Conservation (phyloP, 1,140 invertebrate genomes). For the Brachionus angularis region DNA sequence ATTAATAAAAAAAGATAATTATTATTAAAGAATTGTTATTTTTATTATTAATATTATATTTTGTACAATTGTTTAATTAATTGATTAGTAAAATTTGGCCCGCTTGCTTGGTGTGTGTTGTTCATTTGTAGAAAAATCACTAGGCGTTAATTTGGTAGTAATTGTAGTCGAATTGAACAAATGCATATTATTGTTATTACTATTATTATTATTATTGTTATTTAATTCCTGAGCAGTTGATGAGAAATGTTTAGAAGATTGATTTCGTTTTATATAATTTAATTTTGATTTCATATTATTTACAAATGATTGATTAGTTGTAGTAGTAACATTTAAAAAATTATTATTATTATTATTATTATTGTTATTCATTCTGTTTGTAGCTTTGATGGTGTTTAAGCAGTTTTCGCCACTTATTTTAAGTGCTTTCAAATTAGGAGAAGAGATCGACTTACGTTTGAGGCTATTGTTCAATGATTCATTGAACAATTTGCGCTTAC, state of each 20-base stretch:
- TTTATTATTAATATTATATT: no score
- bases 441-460: constrained; percentile 10
- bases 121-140: background rate
- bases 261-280: background rate
- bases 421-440: no score
- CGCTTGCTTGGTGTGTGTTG: constrained; percentile 32
- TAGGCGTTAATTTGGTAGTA: constrained; percentile 7
- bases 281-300: constrained; percentile 4
- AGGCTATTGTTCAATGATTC: background rate
- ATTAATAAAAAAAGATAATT: no score
- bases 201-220: no score
- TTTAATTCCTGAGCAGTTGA: background rate
- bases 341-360: background rate
- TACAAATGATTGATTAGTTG: constrained; percentile 32
- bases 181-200: no score
- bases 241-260: background rate
- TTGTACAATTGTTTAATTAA: no score
- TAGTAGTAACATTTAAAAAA: constrained; percentile 10
- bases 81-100: constrained; percentile 37
- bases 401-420: no score
- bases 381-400: no score
- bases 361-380: no score
- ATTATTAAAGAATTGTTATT: no score
- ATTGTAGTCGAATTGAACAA: constrained; percentile 13
- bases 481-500: constrained; percentile 2